Evolutionary conservation across 2,113 vertebrate genomes (phyloP).

Genomic region (Synodontis membranacea): DNA sequence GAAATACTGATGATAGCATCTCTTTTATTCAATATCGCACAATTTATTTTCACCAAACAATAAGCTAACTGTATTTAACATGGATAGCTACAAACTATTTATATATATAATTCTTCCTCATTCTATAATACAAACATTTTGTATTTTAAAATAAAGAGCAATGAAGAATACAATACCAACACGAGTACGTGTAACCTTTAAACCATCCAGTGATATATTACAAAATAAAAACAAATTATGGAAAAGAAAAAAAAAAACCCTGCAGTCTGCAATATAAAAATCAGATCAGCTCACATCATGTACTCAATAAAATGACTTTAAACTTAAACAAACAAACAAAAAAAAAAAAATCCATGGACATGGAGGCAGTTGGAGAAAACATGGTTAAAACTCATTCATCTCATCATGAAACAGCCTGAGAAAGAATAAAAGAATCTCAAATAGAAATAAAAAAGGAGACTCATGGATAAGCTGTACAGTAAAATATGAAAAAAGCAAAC

Average conservation of each 20-base stretch:
- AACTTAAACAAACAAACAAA: too few species aligned
- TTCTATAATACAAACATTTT: background rate
- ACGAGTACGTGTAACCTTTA: background rate
- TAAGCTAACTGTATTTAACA: too few species aligned
- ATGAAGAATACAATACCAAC: background rate
- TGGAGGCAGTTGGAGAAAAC: background rate
- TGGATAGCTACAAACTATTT: background rate
- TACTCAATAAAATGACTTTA: too few species aligned
- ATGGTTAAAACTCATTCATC: background rate
- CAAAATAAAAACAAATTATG: background rate
- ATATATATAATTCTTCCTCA: background rate
- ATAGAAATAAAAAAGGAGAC: background rate
- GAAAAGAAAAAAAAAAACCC: too few species aligned
- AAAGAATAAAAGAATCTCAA: background rate
- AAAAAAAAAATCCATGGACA: background rate
- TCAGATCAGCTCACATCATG: too few species aligned
- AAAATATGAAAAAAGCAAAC: background rate
- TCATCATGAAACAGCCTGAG: background rate
- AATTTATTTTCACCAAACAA: background rate
- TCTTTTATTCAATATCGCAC: background rate
- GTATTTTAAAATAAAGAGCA: background rate
- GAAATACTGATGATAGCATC: background rate
- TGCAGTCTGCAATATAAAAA: background rate
- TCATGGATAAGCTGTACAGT: background rate
- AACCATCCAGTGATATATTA: background rate